Percentiles rank a stretch among this genome's conserved stretches.
Conservation (phyloP, 2,797 vertebrate genomes). For the Mormyrops attenuatus region DNA sequence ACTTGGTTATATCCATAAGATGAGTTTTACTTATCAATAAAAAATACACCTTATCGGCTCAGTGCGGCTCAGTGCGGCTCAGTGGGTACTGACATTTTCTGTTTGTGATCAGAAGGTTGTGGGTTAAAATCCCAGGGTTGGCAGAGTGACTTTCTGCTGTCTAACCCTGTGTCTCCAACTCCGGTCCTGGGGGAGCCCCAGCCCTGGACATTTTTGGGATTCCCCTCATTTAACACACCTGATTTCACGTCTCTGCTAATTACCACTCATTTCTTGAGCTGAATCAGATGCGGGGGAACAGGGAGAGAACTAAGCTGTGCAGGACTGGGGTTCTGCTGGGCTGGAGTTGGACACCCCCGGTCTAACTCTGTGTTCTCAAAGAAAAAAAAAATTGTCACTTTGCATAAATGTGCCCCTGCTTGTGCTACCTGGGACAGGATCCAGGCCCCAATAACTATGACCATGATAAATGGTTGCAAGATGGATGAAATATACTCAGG, state of each 20-base stretch:
- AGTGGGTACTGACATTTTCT: background rate
- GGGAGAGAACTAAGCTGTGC: background rate
- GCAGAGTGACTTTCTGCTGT: background rate
- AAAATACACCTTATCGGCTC: background rate
- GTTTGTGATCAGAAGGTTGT: background rate
- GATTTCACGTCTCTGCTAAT: background rate
- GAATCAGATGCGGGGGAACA: background rate
- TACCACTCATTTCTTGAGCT: background rate
- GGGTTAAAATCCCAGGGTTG: background rate
- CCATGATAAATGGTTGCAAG: background rate
- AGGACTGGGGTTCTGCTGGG: background rate
- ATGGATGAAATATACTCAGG: background rate
- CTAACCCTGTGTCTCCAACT: background rate
- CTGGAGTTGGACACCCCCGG: background rate
- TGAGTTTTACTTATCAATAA: background rate
- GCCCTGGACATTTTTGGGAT: background rate
- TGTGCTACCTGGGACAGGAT: background rate
- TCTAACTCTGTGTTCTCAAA: too few relatives aligned
- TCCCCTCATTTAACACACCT: background rate
- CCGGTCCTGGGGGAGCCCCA: background rate
- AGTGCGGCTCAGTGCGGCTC: background rate
- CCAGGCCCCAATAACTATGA: background rate
- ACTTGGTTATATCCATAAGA: background rate
- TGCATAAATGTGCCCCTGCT: background rate
- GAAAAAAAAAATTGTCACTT: background rate